Evolutionary conservation across 2,113 vertebrate species (phyloP), one percentile per base, ranked within the genome.

Genomic region (Pionites leucogaster): DNA sequence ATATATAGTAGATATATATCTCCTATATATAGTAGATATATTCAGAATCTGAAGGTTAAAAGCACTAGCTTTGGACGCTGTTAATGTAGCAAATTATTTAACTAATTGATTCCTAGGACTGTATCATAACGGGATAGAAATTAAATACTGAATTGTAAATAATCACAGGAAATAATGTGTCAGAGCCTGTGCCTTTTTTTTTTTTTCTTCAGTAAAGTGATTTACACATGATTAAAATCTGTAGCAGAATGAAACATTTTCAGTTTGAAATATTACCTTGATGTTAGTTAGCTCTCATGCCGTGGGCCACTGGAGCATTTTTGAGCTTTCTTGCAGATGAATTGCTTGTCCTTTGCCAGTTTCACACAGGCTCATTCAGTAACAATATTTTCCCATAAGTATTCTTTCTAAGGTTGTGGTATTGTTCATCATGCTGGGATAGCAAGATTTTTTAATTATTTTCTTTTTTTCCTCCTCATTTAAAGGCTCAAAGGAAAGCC

Each of bases 1-100:
- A 10, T 44, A 41, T n/a, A 47, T 42, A 68, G 15, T n/a, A 0
- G 0, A 25, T 63, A 14, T 24, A 29, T 33, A n/a, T n/a, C n/a
- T n/a, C n/a, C n/a, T n/a, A n/a, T n/a, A n/a, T n/a, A 47, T 42
- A 68, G 15, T n/a, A 0, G 0, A 25, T 63, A 14, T 24, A 29
- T 33, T 62, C 28, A 8, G 50, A 68, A 28, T 28, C 62, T 53
- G 16, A 35, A 91, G 59, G 27, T 33, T 70, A 33, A 76, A 80
- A 44, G 4, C 13, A 7, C 24, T 52, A 47, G 10, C 65, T 59
- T 35, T 25, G 33, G 53, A 17, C 25, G 12, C 25, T 18, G 35
- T 33, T 72, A 33, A 63, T 37, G 19, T 19, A 39, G 60, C 17
- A 52, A 27, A 17, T 39, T 35, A 60, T 9, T 41, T 71, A 49